Conservation (phyloP, 2,113 vertebrate genomes). For the Sturnus vulgaris region DNA sequence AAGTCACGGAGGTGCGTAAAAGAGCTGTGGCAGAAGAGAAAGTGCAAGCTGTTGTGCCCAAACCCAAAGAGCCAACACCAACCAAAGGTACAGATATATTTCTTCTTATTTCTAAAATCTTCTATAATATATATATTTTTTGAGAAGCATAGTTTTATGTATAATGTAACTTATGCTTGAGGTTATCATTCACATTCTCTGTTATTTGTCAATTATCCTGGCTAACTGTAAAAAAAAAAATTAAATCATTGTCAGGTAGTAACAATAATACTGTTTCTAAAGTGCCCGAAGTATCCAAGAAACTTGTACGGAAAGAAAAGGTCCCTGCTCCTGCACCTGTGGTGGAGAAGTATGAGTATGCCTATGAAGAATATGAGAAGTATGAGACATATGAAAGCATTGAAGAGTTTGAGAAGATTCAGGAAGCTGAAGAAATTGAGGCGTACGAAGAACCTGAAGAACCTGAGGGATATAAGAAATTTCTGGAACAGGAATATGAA, state of each 20-base stretch:
- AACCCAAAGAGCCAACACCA: conserved; percentile 63
- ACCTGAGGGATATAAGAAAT: conserved; percentile 46
- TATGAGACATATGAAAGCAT: conserved; percentile 26
- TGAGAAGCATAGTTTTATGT: neutral
- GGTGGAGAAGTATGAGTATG: conserved; percentile 31
- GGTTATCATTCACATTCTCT: neutral
- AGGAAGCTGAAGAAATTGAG: conserved; percentile 67
- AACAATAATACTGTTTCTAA: conserved; percentile 53
- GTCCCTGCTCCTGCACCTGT: neutral
- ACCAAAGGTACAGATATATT: conserved; percentile 62
- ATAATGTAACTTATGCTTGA: neutral
- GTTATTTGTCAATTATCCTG: neutral
- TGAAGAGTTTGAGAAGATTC: conserved; percentile 53
- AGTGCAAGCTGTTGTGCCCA: conserved; percentile 47
- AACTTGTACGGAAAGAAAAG: conserved; percentile 55
- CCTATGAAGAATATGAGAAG: conserved; percentile 65
- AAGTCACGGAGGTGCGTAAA: conserved; percentile 74
- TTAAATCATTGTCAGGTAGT: neutral
- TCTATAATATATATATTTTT: neutral
- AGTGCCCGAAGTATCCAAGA: conserved; percentile 71
- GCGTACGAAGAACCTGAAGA: conserved; percentile 60
- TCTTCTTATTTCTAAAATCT: conserved; percentile 10
- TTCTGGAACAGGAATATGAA: conserved; percentile 25
- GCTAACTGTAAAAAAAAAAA: neutral
- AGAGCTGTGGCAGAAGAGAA: conserved; percentile 67